A percentile compares a stretch with the other conserved stretches of the same genome.
These are phyloP conservation scores for Sebastes vulpes DNA, from an alignment of 2,797 vertebrate genomes.

Conservation along the genomic window DNA sequence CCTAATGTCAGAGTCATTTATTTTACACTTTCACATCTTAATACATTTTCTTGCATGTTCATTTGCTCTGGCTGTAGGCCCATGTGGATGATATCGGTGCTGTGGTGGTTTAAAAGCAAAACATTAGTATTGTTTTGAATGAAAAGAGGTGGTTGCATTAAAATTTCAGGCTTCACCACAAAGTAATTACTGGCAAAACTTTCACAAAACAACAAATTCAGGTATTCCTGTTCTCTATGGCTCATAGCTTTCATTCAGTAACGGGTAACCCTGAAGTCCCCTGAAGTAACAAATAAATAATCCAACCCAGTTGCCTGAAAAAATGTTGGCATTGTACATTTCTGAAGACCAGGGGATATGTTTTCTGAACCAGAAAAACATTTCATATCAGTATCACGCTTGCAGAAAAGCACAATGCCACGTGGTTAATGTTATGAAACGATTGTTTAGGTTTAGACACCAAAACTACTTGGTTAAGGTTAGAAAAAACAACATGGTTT, in stretches of 20 bases:
- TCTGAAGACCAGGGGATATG: neutral
- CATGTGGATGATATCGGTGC: neutral
- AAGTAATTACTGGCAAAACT: neutral
- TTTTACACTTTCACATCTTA: constrained; percentile 8
- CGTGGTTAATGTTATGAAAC: neutral
- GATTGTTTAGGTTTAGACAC: neutral
- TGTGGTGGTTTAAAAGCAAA: neutral
- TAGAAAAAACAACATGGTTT: no score
- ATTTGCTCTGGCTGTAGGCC: neutral
- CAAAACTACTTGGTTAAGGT: no score
- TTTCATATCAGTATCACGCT: neutral
- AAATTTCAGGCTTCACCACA: neutral
- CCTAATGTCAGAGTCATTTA: constrained; percentile 19
- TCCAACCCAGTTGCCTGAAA: neutral
- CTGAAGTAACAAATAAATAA: neutral
- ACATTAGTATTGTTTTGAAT: neutral
- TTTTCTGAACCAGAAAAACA: neutral
- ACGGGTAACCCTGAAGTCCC: neutral
- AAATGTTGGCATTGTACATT: neutral
- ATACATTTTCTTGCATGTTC: neutral
- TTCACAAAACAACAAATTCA: neutral
- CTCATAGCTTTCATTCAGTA: neutral
- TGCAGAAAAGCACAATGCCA: neutral
- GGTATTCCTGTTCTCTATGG: neutral
- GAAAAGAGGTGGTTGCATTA: neutral